These are phyloP conservation scores for Ophraella communa DNA, from an alignment of 2,888 invertebrate genomes.

Conservation along the genomic window DNA sequence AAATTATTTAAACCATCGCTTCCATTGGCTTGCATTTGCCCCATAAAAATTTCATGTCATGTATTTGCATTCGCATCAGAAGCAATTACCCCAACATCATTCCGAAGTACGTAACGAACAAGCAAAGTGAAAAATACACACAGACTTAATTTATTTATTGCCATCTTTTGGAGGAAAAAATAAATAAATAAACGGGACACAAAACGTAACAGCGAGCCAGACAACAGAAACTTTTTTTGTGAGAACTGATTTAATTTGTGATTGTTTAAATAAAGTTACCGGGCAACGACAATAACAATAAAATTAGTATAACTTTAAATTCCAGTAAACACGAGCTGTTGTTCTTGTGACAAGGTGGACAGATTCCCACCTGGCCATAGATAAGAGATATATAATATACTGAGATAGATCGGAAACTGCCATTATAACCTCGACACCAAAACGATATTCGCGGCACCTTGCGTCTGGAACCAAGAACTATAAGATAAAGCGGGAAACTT, in stretches of 20 bases:
- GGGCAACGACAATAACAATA: neutral
- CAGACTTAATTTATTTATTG: constrained; percentile 4
- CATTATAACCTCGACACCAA: too few relatives aligned
- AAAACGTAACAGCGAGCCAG: neutral
- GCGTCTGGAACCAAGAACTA: too few relatives aligned
- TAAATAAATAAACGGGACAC: neutral
- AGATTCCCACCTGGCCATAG: too few relatives aligned
- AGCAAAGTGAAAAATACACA: constrained; percentile 8
- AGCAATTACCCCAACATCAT: constrained; percentile 10
- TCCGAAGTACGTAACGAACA: neutral
- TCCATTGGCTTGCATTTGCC: neutral
- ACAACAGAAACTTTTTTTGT: neutral
- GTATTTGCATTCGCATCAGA: constrained; percentile 6
- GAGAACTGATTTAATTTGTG: neutral
- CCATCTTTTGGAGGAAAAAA: neutral
- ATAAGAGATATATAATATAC: too few relatives aligned
- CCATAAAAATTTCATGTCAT: constrained; percentile 9
- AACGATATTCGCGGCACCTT: too few relatives aligned
- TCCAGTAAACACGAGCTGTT: neutral
- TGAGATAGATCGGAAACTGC: too few relatives aligned
- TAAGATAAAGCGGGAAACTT: too few relatives aligned
- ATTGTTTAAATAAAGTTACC: neutral
- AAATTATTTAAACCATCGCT: neutral
- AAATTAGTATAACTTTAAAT: neutral
- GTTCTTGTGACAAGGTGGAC: neutral